Evolutionary conservation across 2,113 vertebrate species (phyloP), one percentile per base, ranked within the genome.

Genomic region (Ia io): DNA sequence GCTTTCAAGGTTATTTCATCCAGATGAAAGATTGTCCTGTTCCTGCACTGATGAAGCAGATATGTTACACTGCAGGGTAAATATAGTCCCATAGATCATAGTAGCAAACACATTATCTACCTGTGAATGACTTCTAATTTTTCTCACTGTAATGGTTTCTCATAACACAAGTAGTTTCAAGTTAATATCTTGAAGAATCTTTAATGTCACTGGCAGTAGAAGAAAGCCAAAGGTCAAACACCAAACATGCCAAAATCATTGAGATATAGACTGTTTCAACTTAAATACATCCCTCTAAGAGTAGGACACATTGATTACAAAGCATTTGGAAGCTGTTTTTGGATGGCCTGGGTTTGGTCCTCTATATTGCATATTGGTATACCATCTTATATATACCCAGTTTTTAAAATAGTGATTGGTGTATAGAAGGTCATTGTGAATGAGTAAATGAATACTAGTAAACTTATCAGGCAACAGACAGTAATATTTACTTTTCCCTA

Each of bases 1-100:
- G 96, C 97, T 97, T 98, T 97, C 37, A 97, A 76, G 96, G 92
- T 84, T 94, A 17, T 95, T 98, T 98, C 94, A 96, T 98, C 82
- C 73, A 95, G 91, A 96, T 92, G 91, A 97, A 94, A 51, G 84
- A 95, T 18, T 8, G 42, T 96, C 82, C 94, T 84, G 94, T 93
- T 98, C 90, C 67, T 91, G 20, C 69, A 78, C 74, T 91, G 44
- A 95, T 98, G 89, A 96, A 91, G 90, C 96, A 97, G 92, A 95
- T 95, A 96, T 16, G 77, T 82, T 96, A 69, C 28, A 91, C 90
- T 79, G 85, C 63, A 49, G 74, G 44, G 80, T 74, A 77, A 88
- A 97, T 87, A 70, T 23, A 56, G 80, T 78, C 47, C 35, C 42
- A 91, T 44, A 65, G 53, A 47, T n/a, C 92, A 96, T 95, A 76